These are phyloP conservation scores for Pseudococcus viburni DNA, from an alignment of 2,888 invertebrate species.

Conservation along the genomic window DNA sequence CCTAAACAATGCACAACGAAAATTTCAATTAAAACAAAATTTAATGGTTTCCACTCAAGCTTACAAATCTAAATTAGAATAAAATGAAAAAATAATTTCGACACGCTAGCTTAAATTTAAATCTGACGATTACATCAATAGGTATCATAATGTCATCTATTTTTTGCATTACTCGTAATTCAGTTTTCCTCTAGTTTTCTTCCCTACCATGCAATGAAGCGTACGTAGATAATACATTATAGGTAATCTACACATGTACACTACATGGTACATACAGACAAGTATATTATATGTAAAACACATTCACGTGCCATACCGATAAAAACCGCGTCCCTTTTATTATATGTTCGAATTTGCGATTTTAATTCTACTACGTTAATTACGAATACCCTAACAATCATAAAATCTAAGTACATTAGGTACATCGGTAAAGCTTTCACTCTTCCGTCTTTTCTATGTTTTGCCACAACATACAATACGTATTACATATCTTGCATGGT, in stretches of 20 bases:
- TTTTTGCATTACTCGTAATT: background rate
- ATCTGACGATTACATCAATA: background rate
- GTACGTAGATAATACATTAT: background rate
- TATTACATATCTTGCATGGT: background rate
- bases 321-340: background rate
- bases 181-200: background rate
- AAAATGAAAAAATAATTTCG: background rate
- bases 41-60: constrained; percentile 2
- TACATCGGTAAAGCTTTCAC: background rate
- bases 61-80: constrained; percentile 28
- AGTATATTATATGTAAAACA: background rate
- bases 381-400: background rate
- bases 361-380: background rate
- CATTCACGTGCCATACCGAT: background rate
- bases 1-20: constrained; percentile 60
- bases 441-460: background rate
- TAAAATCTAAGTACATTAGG: background rate
- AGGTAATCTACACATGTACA: background rate
- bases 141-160: background rate
- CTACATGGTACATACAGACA: background rate
- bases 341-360: background rate
- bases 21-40: constrained; percentile 49
- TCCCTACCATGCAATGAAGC: background rate
- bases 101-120: background rate
- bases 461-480: background rate